Evolutionary conservation across 2,113 vertebrate species (phyloP).

Genomic region (Pycnonotus jocosus): DNA sequence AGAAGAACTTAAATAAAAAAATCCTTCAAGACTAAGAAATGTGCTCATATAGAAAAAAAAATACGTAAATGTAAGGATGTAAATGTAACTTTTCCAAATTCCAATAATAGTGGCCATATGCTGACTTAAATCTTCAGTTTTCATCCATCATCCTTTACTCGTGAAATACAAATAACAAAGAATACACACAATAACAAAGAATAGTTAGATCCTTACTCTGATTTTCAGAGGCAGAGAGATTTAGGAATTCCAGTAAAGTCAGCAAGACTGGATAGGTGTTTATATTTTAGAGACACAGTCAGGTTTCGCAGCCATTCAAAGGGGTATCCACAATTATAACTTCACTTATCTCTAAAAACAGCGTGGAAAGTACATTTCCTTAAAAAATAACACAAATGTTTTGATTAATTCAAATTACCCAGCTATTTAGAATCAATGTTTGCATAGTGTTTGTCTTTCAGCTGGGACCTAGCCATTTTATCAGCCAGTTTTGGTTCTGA

Average conservation of each 20-base stretch:
- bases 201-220: not conserved
- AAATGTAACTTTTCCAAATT: not conserved
- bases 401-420: not conserved
- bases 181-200: accelerated
- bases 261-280: not conserved
- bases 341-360: not conserved
- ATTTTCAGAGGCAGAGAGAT: not conserved
- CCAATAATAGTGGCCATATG: not conserved
- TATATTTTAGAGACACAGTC: not conserved
- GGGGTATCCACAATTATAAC: not conserved
- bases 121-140: not conserved
- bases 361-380: not conserved
- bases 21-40: not conserved
- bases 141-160: not conserved
- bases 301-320: not conserved
- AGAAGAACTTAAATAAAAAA: not conserved
- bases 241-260: not conserved
- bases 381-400: not conserved
- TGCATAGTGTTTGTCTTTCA: not conserved
- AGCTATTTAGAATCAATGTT: not conserved
- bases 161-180: no score
- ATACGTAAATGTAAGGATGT: not conserved
- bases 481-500: not conserved
- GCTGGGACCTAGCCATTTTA: not conserved
- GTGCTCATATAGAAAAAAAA: not conserved